Percentiles rank a stretch among this genome's conserved stretches.
Conservation (phyloP, 2,888 invertebrate genomes). For the Zele albiditarsus region DNA sequence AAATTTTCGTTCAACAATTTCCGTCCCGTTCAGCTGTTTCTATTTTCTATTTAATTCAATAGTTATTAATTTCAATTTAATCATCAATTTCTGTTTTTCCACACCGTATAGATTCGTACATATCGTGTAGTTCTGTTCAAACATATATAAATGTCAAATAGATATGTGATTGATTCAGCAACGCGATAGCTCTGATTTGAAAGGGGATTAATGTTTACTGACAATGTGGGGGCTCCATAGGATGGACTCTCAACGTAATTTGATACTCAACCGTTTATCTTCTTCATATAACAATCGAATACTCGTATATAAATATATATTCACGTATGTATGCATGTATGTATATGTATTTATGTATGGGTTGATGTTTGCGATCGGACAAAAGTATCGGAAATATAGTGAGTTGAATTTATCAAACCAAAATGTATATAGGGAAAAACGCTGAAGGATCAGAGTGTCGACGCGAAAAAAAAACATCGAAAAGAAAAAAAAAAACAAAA, state of each 20-base stretch:
- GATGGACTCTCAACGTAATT: conserved; percentile 19
- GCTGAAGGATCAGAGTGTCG: not conserved
- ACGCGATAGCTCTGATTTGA: not conserved
- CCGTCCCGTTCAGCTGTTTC: no score
- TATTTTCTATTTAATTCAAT: no score
- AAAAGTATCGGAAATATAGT: no score
- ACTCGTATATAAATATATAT: not conserved
- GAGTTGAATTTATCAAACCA: not conserved
- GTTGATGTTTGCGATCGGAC: not conserved
- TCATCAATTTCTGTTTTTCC: not conserved
- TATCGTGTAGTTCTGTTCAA: not conserved
- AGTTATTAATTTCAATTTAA: not conserved
- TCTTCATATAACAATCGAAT: not conserved
- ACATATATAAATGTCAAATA: not conserved
- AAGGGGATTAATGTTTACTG: conserved; percentile 3
- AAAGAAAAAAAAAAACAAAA: no score
- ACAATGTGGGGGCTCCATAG: not conserved
- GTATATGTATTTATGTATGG: not conserved
- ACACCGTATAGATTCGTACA: not conserved
- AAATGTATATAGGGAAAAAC: not conserved
- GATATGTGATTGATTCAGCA: conserved; percentile 21
- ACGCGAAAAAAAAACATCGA: conserved; percentile 36
- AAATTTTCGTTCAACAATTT: no score
- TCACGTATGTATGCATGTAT: not conserved
- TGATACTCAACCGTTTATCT: not conserved